phyloP scores from a whole-genome alignment of 2,888 invertebrate species.

The Glaucopsyche alexis region DNA sequence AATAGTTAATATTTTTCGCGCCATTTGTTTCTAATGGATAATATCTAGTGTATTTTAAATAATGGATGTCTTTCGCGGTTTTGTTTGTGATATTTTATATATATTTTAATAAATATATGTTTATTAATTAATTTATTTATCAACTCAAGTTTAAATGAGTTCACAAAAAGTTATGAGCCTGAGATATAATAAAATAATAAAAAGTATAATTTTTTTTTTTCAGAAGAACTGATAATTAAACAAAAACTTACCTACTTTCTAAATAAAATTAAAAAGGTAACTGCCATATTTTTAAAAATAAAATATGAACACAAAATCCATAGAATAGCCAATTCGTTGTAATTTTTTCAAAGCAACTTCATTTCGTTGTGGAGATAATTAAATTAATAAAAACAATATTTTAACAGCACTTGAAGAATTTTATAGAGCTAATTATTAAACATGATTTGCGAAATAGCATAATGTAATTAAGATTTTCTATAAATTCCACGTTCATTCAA shows the following conservation, averaged over 20 bases:
- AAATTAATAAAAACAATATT: not conserved
- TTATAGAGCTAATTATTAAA: slow-evolving; percentile 22
- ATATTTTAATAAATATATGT: too few relatives aligned
- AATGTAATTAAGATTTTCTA: slow-evolving; percentile 21
- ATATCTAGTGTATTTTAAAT: not conserved
- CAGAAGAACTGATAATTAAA: not conserved
- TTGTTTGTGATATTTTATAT: not conserved
- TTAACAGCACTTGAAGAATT: slow-evolving; percentile 12
- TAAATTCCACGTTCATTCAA: slow-evolving; percentile 8
- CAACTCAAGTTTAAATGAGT: too few relatives aligned
- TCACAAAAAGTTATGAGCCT: too few relatives aligned
- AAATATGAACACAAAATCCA: not conserved
- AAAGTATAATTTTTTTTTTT: too few relatives aligned
- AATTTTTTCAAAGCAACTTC: not conserved
- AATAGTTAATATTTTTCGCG: slow-evolving; percentile 3
- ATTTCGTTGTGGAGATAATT: not conserved
- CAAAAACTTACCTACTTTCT: not conserved
- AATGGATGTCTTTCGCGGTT: not conserved
- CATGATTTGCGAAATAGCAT: slow-evolving; percentile 13
- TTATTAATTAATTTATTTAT: too few relatives aligned
- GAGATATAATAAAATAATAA: too few relatives aligned
- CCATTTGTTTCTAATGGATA: slow-evolving; percentile 10
- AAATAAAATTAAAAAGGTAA: not conserved
- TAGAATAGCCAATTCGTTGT: not conserved
- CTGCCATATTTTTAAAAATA: not conserved